These are phyloP conservation scores for Caenorhabditis remanei DNA, from an alignment of 1,140 invertebrate genomes.

Conservation along the genomic window DNA sequence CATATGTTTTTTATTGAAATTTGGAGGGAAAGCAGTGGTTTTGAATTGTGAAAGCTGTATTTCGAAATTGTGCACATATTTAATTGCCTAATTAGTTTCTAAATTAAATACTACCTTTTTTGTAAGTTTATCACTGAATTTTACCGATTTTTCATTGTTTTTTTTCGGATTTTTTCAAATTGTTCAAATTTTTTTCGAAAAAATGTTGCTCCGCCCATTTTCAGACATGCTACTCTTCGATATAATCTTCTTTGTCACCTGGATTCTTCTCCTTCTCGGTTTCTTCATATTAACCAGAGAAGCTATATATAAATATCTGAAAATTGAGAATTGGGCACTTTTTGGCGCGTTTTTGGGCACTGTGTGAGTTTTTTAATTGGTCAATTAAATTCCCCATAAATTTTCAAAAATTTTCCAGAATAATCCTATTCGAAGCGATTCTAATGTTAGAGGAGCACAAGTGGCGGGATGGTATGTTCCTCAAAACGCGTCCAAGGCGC, in stretches of 20 bases:
- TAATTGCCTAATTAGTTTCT: too few species aligned
- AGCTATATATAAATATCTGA: neutral
- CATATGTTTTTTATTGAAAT: too few species aligned
- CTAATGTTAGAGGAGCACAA: constrained; percentile 42
- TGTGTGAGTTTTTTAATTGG: neutral
- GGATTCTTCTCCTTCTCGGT: constrained; percentile 21
- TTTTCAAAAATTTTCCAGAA: neutral
- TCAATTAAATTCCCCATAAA: neutral
- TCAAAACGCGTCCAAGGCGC: neutral
- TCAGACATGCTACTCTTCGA: neutral
- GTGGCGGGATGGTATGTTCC: constrained; percentile 13
- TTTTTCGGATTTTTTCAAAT: too few species aligned
- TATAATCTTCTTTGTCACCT: neutral
- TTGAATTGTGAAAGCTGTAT: too few species aligned
- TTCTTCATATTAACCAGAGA: constrained; percentile 13
- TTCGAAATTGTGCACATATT: too few species aligned
- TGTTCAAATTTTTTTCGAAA: too few species aligned
- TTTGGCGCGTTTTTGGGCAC: constrained; percentile 8
- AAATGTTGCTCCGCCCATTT: neutral
- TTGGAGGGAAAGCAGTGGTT: too few species aligned
- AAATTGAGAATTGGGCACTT: constrained; percentile 3
- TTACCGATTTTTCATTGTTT: too few species aligned
- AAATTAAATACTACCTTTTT: too few species aligned
- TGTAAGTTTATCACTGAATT: too few species aligned
- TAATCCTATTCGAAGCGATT: constrained; percentile 22